These are phyloP conservation scores for Ptilodon capucinus DNA, from an alignment of 2,888 invertebrate genomes.

Conservation along the genomic window DNA sequence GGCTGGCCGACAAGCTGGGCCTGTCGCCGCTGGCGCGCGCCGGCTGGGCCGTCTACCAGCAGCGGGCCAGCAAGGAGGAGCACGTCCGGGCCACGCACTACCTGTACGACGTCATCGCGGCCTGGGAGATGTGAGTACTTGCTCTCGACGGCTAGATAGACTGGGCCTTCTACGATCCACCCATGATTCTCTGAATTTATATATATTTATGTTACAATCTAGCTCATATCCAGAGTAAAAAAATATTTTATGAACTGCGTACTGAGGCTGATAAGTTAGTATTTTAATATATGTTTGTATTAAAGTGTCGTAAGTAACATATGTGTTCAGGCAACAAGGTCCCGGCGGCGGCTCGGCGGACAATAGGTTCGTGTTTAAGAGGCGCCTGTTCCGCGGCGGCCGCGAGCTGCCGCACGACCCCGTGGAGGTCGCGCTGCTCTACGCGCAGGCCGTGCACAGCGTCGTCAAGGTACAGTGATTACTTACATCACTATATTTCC, in stretches of 20 bases:
- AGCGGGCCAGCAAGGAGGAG: constrained; percentile 92
- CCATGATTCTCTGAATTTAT: too few relatives aligned
- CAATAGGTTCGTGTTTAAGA: constrained; percentile 95
- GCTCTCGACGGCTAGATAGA: too few relatives aligned
- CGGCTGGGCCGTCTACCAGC: constrained; percentile 98
- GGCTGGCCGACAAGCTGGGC: constrained; percentile 94
- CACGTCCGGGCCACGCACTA: constrained; percentile 96
- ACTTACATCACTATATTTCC: too few relatives aligned
- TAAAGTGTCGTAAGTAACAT: too few relatives aligned
- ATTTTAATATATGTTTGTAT: too few relatives aligned
- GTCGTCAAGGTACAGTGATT: constrained; percentile 92
- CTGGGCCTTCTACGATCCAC: too few relatives aligned
- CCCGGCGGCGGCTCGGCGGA: constrained; percentile 91
- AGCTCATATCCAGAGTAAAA: too few relatives aligned
- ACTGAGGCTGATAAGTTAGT: too few relatives aligned
- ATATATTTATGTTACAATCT: too few relatives aligned
- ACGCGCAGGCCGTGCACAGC: constrained; percentile 97
- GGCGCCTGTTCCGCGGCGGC: constrained; percentile 93
- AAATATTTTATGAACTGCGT: too few relatives aligned
- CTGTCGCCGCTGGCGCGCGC: constrained; percentile 87
- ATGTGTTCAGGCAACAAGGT: constrained; percentile 76
- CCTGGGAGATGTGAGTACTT: constrained; percentile 92
- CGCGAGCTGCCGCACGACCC: constrained; percentile 97
- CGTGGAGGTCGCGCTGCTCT: constrained; percentile 95
- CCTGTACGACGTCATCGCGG: constrained; percentile 95